Percentiles rank a stretch among this genome's conserved stretches.
Conservation (phyloP, 1,140 invertebrate genomes). For the Polypedilum pembai region DNA sequence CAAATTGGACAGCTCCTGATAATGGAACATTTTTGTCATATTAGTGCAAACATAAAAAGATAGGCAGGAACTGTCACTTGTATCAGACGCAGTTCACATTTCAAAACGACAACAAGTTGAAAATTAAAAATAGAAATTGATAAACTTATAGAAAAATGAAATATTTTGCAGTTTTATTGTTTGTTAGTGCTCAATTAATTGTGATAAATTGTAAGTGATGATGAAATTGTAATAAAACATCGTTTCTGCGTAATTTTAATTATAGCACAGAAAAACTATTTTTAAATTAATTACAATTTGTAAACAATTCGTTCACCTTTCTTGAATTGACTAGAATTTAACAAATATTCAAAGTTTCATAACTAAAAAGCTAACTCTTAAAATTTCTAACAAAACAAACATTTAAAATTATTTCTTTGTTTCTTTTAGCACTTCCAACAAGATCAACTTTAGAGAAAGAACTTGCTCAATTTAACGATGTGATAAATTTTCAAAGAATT, state of each 20-base stretch:
- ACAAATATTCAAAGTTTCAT: no score
- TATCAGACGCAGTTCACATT: background rate
- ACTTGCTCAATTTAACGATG: background rate
- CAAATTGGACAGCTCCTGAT: background rate
- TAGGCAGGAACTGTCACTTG: background rate
- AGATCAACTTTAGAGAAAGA: background rate
- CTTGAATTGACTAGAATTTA: no score
- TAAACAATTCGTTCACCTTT: no score
- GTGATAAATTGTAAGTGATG: background rate
- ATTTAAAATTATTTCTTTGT: background rate
- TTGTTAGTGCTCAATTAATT: background rate
- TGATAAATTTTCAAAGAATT: conserved; percentile 9
- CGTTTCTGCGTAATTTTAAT: no score
- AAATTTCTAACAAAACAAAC: background rate
- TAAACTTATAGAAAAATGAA: background rate
- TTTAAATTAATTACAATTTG: no score
- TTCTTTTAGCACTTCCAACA: conserved; percentile 13
- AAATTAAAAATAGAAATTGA: background rate
- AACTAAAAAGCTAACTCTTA: no score
- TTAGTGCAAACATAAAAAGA: conserved; percentile 13
- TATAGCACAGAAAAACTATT: no score
- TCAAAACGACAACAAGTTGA: no score
- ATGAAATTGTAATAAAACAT: background rate
- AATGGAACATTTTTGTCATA: background rate
- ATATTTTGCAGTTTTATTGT: background rate